Evolutionary conservation across 2,888 invertebrate genomes (phyloP).

Genomic region (Drosophila picticornis): DNA sequence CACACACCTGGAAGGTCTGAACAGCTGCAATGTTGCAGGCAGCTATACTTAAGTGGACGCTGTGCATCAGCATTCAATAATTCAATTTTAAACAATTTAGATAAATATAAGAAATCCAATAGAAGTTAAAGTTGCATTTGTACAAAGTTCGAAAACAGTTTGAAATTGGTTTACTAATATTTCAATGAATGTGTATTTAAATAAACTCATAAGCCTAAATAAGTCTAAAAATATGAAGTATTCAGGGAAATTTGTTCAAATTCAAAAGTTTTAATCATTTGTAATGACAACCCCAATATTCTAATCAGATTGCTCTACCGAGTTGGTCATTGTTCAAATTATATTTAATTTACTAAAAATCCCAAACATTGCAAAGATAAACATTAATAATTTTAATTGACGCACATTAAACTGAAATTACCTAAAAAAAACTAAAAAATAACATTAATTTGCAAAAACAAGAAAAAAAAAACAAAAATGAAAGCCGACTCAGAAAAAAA

Average conservation of each 20-base stretch:
- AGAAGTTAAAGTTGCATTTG: background rate
- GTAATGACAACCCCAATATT: conserved; percentile 5
- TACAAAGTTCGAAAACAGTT: background rate
- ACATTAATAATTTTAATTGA: conserved; percentile 77
- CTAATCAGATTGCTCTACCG: conserved; percentile 23
- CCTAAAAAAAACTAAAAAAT: conserved; percentile 6
- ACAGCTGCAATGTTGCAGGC: conserved; percentile 34
- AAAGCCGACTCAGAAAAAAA: conserved; percentile 38
- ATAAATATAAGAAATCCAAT: background rate
- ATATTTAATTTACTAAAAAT: conserved; percentile 71
- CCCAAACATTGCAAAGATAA: conserved; percentile 56
- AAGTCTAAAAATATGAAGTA: background rate
- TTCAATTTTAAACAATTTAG: too few species aligned
- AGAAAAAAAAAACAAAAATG: conserved; percentile 62
- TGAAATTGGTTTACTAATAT: background rate
- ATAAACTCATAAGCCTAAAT: background rate
- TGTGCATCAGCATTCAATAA: conserved; percentile 8
- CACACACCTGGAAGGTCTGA: conserved; percentile 26
- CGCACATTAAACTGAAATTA: conserved; percentile 78
- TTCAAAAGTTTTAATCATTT: conserved; percentile 2
- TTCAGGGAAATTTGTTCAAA: background rate
- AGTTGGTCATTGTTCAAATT: conserved; percentile 55
- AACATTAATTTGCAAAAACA: conserved; percentile 62
- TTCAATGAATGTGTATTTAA: background rate
- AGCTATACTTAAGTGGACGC: conserved; percentile 5